These are phyloP conservation scores for Phylloscopus trochilus DNA, from an alignment of 2,113 vertebrate genomes.

Conservation along the genomic window DNA sequence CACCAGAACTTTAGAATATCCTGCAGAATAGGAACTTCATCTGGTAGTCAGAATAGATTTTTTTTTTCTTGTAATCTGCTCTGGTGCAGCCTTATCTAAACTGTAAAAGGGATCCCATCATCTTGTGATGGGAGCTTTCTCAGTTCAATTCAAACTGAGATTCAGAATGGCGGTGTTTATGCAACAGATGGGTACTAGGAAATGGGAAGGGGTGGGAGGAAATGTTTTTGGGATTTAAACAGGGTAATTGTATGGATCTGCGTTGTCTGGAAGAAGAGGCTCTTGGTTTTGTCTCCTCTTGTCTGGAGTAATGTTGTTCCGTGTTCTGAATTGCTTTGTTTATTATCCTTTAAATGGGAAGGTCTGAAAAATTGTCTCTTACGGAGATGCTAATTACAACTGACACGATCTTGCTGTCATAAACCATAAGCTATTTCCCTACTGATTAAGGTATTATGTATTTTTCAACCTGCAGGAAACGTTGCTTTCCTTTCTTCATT, in stretches of 20 bases:
- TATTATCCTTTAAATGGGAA: not conserved
- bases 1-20: not conserved
- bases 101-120: not conserved
- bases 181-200: not conserved
- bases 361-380: not conserved
- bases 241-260: not conserved
- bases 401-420: not conserved
- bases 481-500: slow-evolving; percentile 74
- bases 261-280: not conserved
- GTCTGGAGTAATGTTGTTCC: not conserved
- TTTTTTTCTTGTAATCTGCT: not conserved
- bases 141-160: not conserved
- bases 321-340: not conserved
- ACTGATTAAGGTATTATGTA: slow-evolving; percentile 35
- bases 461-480: slow-evolving; percentile 76
- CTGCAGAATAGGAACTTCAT: not conserved
- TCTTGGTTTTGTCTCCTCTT: not conserved
- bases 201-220: not conserved
- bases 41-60: not conserved
- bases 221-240: not conserved
- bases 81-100: not conserved
- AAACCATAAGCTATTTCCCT: not conserved
- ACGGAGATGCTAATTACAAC: not conserved
- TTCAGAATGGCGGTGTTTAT: not conserved
- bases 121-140: not conserved